Evolutionary conservation across 2,888 invertebrate species (phyloP).

Genomic region (Gnatocerus cornutus): DNA sequence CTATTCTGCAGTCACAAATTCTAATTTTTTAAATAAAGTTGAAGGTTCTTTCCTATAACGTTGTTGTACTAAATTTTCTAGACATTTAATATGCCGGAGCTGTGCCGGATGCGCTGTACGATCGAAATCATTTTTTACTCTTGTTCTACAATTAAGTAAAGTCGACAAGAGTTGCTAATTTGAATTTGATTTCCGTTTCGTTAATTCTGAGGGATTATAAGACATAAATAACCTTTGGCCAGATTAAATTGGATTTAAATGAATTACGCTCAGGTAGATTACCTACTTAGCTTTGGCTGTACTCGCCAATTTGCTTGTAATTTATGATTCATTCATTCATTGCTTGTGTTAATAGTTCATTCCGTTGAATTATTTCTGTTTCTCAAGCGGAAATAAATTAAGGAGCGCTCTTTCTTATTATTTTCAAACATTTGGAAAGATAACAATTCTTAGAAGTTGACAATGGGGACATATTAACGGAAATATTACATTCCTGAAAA

Average conservation of each 20-base stretch:
- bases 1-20: conserved; percentile 4
- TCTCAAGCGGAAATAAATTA: background rate
- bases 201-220: conserved; percentile 21
- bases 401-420: background rate
- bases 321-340: too few relatives aligned
- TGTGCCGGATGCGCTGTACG: background rate
- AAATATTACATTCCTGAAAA: background rate
- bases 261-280: background rate
- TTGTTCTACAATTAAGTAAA: too few relatives aligned
- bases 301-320: too few relatives aligned
- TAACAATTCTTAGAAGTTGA: background rate
- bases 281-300: too few relatives aligned
- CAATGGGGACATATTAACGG: background rate
- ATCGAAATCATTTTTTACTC: too few relatives aligned
- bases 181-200: conserved; percentile 12
- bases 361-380: background rate
- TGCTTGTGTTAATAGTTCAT: too few relatives aligned
- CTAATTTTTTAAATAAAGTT: background rate
- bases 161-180: too few relatives aligned
- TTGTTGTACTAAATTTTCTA: too few relatives aligned
- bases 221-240: conserved; percentile 14
- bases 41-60: background rate
- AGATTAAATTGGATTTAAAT: conserved; percentile 20
- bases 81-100: background rate
- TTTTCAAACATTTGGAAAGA: background rate